phyloP scores from a whole-genome alignment of 1,140 invertebrate species.

The Galleria mellonella region DNA sequence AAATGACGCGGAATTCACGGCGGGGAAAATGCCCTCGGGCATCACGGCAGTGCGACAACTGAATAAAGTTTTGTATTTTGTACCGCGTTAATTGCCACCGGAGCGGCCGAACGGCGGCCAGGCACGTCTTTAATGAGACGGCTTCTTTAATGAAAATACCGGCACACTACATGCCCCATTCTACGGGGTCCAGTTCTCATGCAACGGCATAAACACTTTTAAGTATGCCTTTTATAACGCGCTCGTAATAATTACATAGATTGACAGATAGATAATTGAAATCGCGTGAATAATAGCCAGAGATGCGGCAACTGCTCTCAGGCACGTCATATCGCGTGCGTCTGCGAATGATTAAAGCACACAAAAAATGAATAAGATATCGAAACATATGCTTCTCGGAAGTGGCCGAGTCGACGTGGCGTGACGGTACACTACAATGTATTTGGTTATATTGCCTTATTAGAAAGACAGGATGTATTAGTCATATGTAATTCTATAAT shows the following conservation, averaged over 20 bases:
- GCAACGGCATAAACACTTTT: slow-evolving; percentile 7
- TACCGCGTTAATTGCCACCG: slow-evolving; percentile 55
- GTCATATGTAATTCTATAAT: too few relatives aligned
- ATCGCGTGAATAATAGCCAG: slow-evolving; percentile 38
- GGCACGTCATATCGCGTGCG: slow-evolving; percentile 52
- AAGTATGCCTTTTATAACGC: slow-evolving; percentile 8
- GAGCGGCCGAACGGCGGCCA: slow-evolving; percentile 33
- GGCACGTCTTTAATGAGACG: slow-evolving; percentile 65
- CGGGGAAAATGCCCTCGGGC: slow-evolving; percentile 47
- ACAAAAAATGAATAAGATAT: slow-evolving; percentile 32
- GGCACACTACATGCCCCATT: slow-evolving; percentile 29
- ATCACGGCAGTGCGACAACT: slow-evolving; percentile 40
- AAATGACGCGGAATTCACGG: slow-evolving; percentile 54
- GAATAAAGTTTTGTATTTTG: slow-evolving; percentile 65
- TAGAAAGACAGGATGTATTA: too few relatives aligned
- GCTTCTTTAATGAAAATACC: slow-evolving; percentile 69
- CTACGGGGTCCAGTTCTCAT: slow-evolving; percentile 11
- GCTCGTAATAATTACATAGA: slow-evolving; percentile 26
- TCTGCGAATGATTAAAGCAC: slow-evolving; percentile 19
- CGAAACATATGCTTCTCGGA: slow-evolving; percentile 30
- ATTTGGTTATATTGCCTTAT: slow-evolving; percentile 16
- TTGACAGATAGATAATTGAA: slow-evolving; percentile 41
- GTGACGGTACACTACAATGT: slow-evolving; percentile 1
- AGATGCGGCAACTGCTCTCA: slow-evolving; percentile 32
- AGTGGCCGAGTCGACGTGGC: slow-evolving; percentile 5